Evolutionary conservation across 2,113 vertebrate species (phyloP), one percentile per base, ranked within the genome.

Genomic region (Bos indicus): DNA sequence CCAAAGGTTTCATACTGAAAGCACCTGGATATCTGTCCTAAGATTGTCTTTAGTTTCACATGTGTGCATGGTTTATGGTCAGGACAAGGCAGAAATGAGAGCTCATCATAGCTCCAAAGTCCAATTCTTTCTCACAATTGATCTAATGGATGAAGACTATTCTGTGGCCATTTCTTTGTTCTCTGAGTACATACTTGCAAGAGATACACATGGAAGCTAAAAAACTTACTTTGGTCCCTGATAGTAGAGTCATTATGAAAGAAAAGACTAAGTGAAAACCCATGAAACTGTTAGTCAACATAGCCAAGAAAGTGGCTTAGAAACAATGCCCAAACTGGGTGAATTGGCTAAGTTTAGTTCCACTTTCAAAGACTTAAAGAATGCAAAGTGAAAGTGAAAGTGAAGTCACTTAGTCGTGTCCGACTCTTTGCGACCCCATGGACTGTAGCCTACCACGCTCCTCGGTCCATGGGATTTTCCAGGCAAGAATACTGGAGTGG

Each of bases 371-470:
- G 6, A 17, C 13, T 36, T 43, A 48, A 26, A 52, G 8, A 84
- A 78, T 48, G 3, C 13, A 90, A 36, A 43, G 60, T 62, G 13
- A 30, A 62, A 62, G 56, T 57, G 56, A 57, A 57, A 57, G 26
- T 28, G 59, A 60, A 60, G 26, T 30, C 0, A 13, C 13, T 62
- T 62, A 30, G 28, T 30, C 2, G 2, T 30, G 28, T 62, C 28
- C 0, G 13, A 62, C 5, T 62, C 59, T 30, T 62, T 6, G 28
- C 0, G 6, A 62, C 28, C 28, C 59, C 59, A 15, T 62, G 59
- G 13, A 62, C 28, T 15, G 28, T 1, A 62, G 28, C 12, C 28
- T 62, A 62, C 28, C 13, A 62, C 5, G 59, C 59, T 62, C 59
- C 28, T 30, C 6, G 2, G 59, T 15, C 59, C 59, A 14, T 30